Evolutionary conservation across 2,888 invertebrate genomes (phyloP).

Genomic region (Bruchidius siliquastri): DNA sequence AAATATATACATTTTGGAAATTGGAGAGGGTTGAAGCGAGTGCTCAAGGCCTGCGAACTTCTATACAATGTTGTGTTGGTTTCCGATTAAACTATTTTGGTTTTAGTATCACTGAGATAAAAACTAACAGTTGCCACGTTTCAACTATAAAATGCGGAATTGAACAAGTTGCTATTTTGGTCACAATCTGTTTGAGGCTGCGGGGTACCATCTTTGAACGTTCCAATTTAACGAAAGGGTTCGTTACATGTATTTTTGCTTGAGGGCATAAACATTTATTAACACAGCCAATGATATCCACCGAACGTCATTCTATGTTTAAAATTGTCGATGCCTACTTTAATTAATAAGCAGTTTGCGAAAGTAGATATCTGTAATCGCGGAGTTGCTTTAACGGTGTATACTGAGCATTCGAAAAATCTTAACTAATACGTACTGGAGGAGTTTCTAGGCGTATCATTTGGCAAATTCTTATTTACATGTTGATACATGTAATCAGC

Average conservation of each 20-base stretch:
- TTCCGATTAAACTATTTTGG: too few relatives aligned
- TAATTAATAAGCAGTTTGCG: background rate
- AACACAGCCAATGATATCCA: background rate
- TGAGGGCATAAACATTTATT: background rate
- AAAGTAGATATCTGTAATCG: background rate
- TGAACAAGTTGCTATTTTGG: too few relatives aligned
- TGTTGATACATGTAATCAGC: background rate
- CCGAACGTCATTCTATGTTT: background rate
- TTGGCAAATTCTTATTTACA: background rate
- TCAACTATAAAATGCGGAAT: too few relatives aligned
- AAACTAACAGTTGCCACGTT: too few relatives aligned
- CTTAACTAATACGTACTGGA: background rate
- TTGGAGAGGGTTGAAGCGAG: too few relatives aligned
- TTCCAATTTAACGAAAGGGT: background rate
- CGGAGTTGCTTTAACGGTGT: background rate
- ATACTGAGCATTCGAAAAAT: background rate
- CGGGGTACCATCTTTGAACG: too few relatives aligned
- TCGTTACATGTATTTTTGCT: background rate
- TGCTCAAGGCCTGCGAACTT: too few relatives aligned
- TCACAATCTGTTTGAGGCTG: too few relatives aligned
- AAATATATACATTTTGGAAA: too few relatives aligned
- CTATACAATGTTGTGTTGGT: too few relatives aligned
- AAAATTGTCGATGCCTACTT: background rate
- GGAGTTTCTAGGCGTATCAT: background rate
- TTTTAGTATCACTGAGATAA: too few relatives aligned